Evolutionary conservation across 2,888 invertebrate species (phyloP), one percentile per base, ranked within the genome.

Genomic region (Venusia cambrica): DNA sequence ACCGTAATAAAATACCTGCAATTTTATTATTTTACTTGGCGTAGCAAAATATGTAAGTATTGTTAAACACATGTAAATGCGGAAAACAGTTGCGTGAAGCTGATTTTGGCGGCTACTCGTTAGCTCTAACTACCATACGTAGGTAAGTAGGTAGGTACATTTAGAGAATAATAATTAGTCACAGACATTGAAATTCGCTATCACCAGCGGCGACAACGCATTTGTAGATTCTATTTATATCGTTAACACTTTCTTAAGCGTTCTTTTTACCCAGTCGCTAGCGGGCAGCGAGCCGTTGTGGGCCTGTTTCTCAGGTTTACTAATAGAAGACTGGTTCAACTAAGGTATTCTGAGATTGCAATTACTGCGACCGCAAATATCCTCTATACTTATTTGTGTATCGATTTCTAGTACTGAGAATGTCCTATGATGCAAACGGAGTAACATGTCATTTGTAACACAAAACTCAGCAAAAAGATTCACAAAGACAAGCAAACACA

Each of bases 401-500:
- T 39, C 9, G 30, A 19, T 38, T 37, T 29, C 5, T 9, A 30
- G 29, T 11, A 6, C n/a, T 29, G 13, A n/a, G n/a, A n/a, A n/a
- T n/a, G n/a, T n/a, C 8, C 25, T 31, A 33, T 34, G 20, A 31
- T 33, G 27, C 35, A 35, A 21, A 31, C 12, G 5, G 8, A 25
- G 19, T 14, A 12, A 22, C 22, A 28, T 24, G 11, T 13, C 4
- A 22, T 28, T 32, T 21, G 18, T 33, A 30, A 37, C 34, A 37
- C 38, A 33, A 45, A 31, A 45, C 32, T 6, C 33, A 22, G 18
- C 35, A 43, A 52, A 49, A 57, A 51, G 51, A 71, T 65, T 67
- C 29, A 60, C 63, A 64, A 69, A 65, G 65, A 65, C 71, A 68
- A 70, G 48, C 57, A 57, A n/a, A 58, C 63, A 61, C 62, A 73